Percentiles rank a stretch among this genome's conserved stretches.
phyloP scores from a whole-genome alignment of 2,113 vertebrate genomes.

The Alouatta palliata region DNA sequence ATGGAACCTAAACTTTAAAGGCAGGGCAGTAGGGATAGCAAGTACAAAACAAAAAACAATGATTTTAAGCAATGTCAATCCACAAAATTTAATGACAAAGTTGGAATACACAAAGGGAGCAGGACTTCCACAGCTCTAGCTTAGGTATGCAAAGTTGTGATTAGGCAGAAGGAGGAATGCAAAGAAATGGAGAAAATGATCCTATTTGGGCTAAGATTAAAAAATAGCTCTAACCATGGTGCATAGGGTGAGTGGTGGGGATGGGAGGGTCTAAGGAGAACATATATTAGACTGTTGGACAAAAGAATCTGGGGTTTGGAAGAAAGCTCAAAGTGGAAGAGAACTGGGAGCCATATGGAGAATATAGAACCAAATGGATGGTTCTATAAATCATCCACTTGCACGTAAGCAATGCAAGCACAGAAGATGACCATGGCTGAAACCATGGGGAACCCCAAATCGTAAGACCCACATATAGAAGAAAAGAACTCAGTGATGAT shows the following conservation, averaged over 20 bases:
- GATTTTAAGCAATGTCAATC: background rate
- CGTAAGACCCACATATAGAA: background rate
- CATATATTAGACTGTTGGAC: background rate
- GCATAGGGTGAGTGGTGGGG: background rate
- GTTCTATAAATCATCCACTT: background rate
- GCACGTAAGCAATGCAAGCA: background rate
- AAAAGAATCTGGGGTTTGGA: background rate
- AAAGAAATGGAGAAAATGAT: background rate
- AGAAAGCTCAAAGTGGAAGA: background rate
- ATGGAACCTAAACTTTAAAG: background rate
- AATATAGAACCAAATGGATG: background rate
- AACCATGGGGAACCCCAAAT: background rate
- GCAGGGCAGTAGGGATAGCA: background rate
- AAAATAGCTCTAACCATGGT: background rate
- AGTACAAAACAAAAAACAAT: background rate
- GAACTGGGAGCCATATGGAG: background rate
- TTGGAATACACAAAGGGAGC: background rate
- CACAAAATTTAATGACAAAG: background rate
- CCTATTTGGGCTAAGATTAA: background rate
- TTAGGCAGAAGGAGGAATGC: background rate
- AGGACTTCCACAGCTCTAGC: background rate
- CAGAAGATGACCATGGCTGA: background rate
- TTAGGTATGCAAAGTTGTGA: background rate
- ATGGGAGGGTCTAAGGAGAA: background rate
- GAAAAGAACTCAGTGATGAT: background rate